phyloP scores from a whole-genome alignment of 2,888 invertebrate genomes.

The Trachelus troglodyta region DNA sequence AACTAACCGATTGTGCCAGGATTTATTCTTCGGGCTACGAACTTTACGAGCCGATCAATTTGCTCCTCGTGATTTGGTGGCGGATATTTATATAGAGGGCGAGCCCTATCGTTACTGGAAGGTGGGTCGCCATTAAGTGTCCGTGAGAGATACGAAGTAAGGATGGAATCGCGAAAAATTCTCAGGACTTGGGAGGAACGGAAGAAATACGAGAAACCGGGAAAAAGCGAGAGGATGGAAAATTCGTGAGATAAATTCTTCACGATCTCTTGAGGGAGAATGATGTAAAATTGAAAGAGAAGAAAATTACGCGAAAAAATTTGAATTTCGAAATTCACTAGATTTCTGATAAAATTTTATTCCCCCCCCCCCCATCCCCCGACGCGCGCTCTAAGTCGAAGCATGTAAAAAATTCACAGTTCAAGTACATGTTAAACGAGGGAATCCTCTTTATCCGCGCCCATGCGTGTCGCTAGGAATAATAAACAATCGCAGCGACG shows the following conservation, averaged over 20 bases:
- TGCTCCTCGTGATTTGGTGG: conserved; percentile 31
- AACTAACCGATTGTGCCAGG: conserved; percentile 53
- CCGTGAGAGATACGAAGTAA: not conserved
- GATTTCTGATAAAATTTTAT: no score
- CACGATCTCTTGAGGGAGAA: not conserved
- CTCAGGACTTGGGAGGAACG: not conserved
- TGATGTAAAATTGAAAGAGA: not conserved
- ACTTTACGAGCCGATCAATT: conserved; percentile 33
- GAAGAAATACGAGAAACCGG: conserved; percentile 5
- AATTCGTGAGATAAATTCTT: not conserved
- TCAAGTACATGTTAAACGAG: not conserved
- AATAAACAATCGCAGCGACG: conserved; percentile 51
- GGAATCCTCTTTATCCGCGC: not conserved
- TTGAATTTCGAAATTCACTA: not conserved
- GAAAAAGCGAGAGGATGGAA: not conserved
- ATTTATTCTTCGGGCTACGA: conserved; percentile 45
- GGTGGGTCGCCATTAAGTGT: conserved; percentile 14
- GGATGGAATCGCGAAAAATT: not conserved
- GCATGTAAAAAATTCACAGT: not conserved
- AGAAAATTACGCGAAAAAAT: not conserved
- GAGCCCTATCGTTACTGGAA: conserved; percentile 49
- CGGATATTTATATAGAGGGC: conserved; percentile 46
- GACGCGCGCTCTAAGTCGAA: not conserved
- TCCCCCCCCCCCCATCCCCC: no score
- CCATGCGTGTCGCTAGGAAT: conserved; percentile 36